phyloP scores from a whole-genome alignment of 2,113 vertebrate species.

The Sula dactylatra region DNA sequence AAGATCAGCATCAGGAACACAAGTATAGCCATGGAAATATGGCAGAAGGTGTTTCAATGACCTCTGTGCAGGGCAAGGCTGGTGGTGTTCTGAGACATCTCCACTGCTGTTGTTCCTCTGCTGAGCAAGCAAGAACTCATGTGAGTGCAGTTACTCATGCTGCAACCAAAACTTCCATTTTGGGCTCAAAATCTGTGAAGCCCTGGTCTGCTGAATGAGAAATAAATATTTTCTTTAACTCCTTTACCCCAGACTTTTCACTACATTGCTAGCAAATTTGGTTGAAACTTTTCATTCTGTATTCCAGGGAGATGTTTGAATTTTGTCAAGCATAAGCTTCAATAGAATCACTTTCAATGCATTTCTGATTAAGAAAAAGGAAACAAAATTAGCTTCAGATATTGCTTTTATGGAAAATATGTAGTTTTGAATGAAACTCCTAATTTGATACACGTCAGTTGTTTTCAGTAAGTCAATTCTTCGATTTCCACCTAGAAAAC shows the following conservation, averaged over 20 bases:
- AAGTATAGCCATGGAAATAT: neutral
- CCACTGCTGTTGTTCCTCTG: fast-evolving
- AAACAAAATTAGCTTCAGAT: neutral
- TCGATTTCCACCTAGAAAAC: neutral
- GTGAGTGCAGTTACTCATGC: neutral
- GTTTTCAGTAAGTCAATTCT: neutral
- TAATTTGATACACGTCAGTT: neutral
- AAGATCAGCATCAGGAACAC: no score
- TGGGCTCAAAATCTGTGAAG: neutral
- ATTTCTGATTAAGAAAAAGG: neutral
- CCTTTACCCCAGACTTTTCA: neutral
- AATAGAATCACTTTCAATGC: neutral
- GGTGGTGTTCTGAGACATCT: neutral
- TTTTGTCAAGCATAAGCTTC: neutral
- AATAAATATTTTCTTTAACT: neutral
- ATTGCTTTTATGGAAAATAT: neutral
- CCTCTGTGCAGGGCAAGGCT: neutral
- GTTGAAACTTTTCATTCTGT: neutral
- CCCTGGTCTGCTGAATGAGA: neutral
- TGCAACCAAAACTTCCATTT: neutral
- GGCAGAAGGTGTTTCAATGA: neutral
- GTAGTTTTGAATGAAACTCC: neutral
- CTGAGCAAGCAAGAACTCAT: neutral
- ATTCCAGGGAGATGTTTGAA: neutral
- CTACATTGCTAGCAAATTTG: neutral